Evolutionary conservation across 1,140 invertebrate species (phyloP), one percentile per base, ranked within the genome.

Genomic region (Diachasmimorpha longicaudata): DNA sequence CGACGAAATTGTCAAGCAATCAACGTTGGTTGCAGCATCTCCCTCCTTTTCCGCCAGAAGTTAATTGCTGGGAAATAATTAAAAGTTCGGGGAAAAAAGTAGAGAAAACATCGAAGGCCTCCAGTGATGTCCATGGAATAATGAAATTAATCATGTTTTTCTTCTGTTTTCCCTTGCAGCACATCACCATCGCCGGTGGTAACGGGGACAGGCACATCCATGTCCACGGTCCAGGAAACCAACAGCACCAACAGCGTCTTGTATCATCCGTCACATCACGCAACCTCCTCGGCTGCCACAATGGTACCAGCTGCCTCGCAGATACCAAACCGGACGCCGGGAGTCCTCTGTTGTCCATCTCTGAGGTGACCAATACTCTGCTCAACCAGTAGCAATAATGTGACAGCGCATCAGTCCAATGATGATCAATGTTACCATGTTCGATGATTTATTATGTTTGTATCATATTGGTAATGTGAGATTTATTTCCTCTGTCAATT

Each of bases 311-410:
- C 84, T 90, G 90, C 85, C 84, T 81, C 84, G 44, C 88, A 90
- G 84, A 90, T 90, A 86, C 90, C 89, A 91, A 93, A 88, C 89
- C 91, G 89, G 92, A 94, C 90, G 85, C 87, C 86, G 91, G 92
- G 89, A 94, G 93, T 93, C 93, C 93, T 91, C 81, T 95, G 91
- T 83, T 94, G 91, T 94, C 94, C 90, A 93, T 94, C 92, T 94
- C 93, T 91, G 93, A 94, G 92, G 93, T 95, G 90, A 94, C 94
- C 84, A 94, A 94, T 90, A 94, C 93, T 79, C 86, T 94, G 79
- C 91, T 94, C 88, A 93, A 93, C 86, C 93, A 93, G 86, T 93
- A 90, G 83, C 79, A 77, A 82, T 67, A 79, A 77, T 58, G 77
- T 80, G 44, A 78, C 79, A 63, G 75, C 81, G 46, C 23, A 72